Conservation (phyloP, 2,888 invertebrate genomes). For the Invenusta paracnida region DNA sequence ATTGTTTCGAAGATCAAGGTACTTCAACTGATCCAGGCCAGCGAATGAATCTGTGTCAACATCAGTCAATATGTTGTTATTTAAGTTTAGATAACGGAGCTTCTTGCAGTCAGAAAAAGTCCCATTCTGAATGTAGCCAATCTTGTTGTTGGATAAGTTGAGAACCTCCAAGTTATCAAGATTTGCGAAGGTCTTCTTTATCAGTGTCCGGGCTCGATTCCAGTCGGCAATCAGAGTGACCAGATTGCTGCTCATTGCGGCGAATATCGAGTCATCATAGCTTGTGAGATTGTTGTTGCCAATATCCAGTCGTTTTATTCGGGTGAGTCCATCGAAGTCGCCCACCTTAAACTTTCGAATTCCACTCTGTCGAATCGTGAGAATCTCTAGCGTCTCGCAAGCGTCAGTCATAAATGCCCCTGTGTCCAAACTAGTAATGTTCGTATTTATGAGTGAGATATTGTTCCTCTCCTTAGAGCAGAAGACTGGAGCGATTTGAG, state of each 20-base stretch:
- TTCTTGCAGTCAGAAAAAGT: background rate
- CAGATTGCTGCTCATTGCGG: background rate
- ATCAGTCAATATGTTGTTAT: conserved; percentile 29
- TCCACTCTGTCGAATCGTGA: background rate
- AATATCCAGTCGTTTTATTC: background rate
- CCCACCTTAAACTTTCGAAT: background rate
- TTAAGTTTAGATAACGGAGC: background rate
- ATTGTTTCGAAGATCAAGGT: background rate
- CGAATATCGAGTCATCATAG: background rate
- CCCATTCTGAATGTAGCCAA: conserved; percentile 8
- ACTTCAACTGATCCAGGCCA: conserved; percentile 34
- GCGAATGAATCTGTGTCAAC: conserved; percentile 7
- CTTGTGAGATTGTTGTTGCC: background rate
- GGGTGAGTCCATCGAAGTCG: background rate
- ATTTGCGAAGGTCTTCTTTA: background rate
- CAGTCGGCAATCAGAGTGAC: background rate
- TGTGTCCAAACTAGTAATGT: background rate
- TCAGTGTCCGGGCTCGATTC: background rate
- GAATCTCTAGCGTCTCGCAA: background rate
- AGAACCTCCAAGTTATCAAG: background rate
- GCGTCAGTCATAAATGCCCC: background rate
- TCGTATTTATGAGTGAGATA: background rate
- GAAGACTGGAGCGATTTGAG: background rate
- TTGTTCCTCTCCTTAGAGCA: background rate
- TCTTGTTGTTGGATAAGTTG: background rate